A percentile compares a stretch with the other conserved stretches of the same genome.
phyloP scores from a whole-genome alignment of 1,140 invertebrate genomes.

The Ceratina calcarata region DNA sequence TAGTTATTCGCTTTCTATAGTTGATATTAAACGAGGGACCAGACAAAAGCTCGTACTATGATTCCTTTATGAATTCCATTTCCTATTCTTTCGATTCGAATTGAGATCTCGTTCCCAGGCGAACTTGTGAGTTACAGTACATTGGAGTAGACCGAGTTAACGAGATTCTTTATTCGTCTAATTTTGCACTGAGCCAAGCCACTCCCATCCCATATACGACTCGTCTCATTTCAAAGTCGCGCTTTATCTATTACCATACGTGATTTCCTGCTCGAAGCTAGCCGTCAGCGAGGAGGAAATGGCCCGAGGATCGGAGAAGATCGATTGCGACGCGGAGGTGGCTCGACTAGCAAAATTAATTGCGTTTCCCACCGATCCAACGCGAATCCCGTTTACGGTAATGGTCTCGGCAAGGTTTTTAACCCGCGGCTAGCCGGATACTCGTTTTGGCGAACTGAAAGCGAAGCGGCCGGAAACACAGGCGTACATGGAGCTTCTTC shows the following conservation, averaged over 20 bases:
- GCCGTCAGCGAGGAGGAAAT: not conserved
- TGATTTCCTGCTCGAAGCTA: not conserved
- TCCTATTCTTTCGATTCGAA: conserved; percentile 3
- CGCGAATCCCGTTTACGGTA: too few relatives aligned
- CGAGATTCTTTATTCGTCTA: not conserved
- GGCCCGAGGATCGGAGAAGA: not conserved
- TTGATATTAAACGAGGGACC: too few relatives aligned
- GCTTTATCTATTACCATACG: not conserved
- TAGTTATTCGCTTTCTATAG: too few relatives aligned
- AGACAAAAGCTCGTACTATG: not conserved
- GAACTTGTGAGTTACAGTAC: not conserved
- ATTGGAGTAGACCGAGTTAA: conserved; percentile 3
- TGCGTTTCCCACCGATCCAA: not conserved
- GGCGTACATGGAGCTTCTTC: not conserved
- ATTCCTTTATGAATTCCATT: conserved; percentile 30
- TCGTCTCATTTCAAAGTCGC: not conserved
- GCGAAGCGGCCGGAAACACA: conserved; percentile 19
- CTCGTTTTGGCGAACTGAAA: conserved; percentile 16
- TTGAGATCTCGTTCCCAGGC: conserved; percentile 18
- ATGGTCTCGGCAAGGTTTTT: not conserved
- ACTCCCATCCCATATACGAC: not conserved
- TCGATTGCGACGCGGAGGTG: too few relatives aligned
- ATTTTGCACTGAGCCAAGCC: not conserved
- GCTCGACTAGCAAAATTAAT: not conserved
- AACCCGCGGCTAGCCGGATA: conserved; percentile 1